These are phyloP conservation scores for Procavia capensis DNA, from an alignment of 2,113 vertebrate species.

Conservation along the genomic window DNA sequence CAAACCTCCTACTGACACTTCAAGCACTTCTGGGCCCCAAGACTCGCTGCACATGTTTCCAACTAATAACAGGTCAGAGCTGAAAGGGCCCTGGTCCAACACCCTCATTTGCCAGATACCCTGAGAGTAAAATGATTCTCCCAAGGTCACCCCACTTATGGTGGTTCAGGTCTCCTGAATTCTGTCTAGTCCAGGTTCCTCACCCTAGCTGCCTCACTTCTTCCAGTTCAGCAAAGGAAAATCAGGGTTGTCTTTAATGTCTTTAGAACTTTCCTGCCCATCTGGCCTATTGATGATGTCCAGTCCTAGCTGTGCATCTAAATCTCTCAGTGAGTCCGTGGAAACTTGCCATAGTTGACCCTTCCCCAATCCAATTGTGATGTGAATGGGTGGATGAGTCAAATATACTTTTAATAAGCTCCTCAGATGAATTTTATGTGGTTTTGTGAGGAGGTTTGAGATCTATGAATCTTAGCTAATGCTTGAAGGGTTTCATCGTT, in stretches of 20 bases:
- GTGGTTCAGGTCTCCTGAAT: background rate
- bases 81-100: background rate
- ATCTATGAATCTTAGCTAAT: background rate
- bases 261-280: background rate
- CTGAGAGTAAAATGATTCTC: background rate
- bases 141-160: background rate
- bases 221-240: background rate
- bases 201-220: background rate
- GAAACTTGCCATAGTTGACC: background rate
- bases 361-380: background rate
- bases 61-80: background rate
- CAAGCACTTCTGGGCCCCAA: background rate
- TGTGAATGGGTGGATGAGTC: background rate
- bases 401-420: background rate
- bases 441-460: background rate
- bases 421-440: background rate
- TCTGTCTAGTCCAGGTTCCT: background rate
- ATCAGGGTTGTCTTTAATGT: background rate
- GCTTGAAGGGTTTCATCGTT: background rate
- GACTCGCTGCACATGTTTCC: background rate
- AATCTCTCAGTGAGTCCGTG: background rate
- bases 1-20: conserved; percentile 4
- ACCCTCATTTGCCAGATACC: background rate
- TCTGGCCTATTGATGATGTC: background rate
- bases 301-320: background rate